These are phyloP conservation scores for Hipparchia sbordonii DNA, from an alignment of 2,888 invertebrate genomes.

Conservation along the genomic window DNA sequence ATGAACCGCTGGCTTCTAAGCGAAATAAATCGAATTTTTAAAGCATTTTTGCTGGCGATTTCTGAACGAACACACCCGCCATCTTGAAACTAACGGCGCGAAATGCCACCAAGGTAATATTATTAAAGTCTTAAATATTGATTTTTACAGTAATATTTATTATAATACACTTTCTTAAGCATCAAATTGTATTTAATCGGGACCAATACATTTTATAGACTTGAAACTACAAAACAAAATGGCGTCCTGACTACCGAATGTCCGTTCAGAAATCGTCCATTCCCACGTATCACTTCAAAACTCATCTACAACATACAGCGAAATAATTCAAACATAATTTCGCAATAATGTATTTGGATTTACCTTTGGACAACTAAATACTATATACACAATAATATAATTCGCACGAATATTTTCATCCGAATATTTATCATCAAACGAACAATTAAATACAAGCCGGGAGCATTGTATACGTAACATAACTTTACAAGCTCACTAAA, in stretches of 20 bases:
- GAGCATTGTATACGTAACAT: conserved; percentile 59
- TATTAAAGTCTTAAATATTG: conserved; percentile 27
- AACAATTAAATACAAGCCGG: conserved; percentile 55
- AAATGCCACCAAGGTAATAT: conserved; percentile 23
- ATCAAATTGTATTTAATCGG: conserved; percentile 30
- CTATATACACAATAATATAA: conserved; percentile 74
- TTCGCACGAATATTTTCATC: conserved; percentile 53
- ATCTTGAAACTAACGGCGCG: conserved; percentile 39
- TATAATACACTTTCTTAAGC: conserved; percentile 33
- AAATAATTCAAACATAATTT: conserved; percentile 55
- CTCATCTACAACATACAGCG: conserved; percentile 59
- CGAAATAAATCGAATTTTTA: conserved; percentile 60
- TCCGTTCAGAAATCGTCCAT: conserved; percentile 60
- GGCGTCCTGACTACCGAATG: conserved; percentile 36
- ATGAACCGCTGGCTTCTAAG: conserved; percentile 61
- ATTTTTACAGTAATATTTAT: conserved; percentile 36
- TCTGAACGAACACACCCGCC: conserved; percentile 54
- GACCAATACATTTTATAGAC: conserved; percentile 37
- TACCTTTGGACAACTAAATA: conserved; percentile 76
- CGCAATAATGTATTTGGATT: conserved; percentile 76
- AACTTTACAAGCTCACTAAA: conserved; percentile 68
- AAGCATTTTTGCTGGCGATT: conserved; percentile 60
- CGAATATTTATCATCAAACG: conserved; percentile 44
- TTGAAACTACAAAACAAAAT: conserved; percentile 39
- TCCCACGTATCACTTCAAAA: conserved; percentile 53